phyloP scores from a whole-genome alignment of 2,113 vertebrate genomes.

The Erythrocercus mccallii region DNA sequence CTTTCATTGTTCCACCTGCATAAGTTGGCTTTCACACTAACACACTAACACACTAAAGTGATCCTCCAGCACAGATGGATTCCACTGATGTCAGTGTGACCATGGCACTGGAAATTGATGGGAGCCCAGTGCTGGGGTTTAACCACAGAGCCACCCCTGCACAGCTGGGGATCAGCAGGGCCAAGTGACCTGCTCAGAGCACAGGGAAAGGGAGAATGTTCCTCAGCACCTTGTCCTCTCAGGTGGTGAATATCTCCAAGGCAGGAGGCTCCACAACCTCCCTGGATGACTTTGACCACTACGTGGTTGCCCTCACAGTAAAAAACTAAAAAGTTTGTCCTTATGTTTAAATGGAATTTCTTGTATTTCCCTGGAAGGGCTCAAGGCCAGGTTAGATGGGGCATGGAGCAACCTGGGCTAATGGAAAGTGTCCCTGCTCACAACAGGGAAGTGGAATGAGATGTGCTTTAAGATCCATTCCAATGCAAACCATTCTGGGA shows the following conservation, averaged over 20 bases:
- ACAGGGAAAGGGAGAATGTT: neutral
- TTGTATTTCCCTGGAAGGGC: neutral
- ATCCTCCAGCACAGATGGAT: neutral
- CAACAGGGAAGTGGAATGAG: neutral
- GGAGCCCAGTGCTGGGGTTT: neutral
- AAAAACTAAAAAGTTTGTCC: neutral
- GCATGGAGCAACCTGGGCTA: neutral
- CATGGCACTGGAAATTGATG: neutral
- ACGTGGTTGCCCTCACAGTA: neutral
- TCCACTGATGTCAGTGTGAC: neutral
- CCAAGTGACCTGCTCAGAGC: neutral
- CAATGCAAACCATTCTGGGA: neutral
- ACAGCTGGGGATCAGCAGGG: fast-evolving
- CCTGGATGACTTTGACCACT: neutral
- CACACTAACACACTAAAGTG: too few species aligned
- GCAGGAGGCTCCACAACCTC: neutral
- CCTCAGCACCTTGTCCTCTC: neutral
- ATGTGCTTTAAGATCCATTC: neutral
- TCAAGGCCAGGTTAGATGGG: neutral
- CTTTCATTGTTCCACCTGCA: neutral
- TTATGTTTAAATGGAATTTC: neutral
- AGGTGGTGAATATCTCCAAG: neutral
- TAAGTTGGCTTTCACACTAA: neutral
- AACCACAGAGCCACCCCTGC: fast-evolving
- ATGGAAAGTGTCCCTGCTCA: neutral